These are phyloP conservation scores for Drosophila aldrichi DNA, from an alignment of 2,888 invertebrate species.

Conservation along the genomic window DNA sequence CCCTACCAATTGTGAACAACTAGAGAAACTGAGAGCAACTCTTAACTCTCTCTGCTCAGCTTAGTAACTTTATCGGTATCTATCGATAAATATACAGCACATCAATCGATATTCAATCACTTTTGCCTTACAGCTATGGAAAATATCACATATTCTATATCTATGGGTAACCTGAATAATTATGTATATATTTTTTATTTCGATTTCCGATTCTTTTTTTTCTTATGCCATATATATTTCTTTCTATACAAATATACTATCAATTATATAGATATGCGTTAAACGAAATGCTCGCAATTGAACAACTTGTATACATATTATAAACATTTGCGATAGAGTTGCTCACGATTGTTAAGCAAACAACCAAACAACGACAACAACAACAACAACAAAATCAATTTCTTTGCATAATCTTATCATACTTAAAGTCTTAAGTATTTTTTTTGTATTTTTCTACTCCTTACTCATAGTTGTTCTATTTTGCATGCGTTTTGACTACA, in stretches of 20 bases:
- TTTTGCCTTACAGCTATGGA: constrained; percentile 40
- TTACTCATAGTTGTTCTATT: constrained; percentile 36
- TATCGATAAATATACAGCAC: not conserved
- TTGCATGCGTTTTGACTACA: constrained; percentile 44
- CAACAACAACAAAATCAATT: constrained; percentile 24
- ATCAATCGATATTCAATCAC: constrained; percentile 9
- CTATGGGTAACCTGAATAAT: constrained; percentile 7
- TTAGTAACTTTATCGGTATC: not conserved
- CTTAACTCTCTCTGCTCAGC: not conserved
- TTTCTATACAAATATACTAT: constrained; percentile 1
- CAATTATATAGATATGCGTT: constrained; percentile 1
- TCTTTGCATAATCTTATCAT: constrained; percentile 26
- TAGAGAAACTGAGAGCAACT: too few relatives aligned
- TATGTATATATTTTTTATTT: not conserved
- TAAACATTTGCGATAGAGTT: constrained; percentile 24
- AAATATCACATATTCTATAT: constrained; percentile 54
- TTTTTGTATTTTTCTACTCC: constrained; percentile 20
- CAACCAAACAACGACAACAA: constrained; percentile 16
- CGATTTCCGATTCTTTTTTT: constrained; percentile 5
- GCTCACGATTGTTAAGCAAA: constrained; percentile 7
- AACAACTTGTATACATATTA: constrained; percentile 3
- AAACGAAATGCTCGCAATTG: constrained; percentile 7
- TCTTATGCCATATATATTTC: constrained; percentile 1
- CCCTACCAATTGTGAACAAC: not conserved
- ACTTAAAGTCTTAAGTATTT: constrained; percentile 22